A percentile compares a stretch with the other conserved stretches of the same genome.
Conservation (phyloP, 2,797 vertebrate species). For the Euthynnus affinis region DNA sequence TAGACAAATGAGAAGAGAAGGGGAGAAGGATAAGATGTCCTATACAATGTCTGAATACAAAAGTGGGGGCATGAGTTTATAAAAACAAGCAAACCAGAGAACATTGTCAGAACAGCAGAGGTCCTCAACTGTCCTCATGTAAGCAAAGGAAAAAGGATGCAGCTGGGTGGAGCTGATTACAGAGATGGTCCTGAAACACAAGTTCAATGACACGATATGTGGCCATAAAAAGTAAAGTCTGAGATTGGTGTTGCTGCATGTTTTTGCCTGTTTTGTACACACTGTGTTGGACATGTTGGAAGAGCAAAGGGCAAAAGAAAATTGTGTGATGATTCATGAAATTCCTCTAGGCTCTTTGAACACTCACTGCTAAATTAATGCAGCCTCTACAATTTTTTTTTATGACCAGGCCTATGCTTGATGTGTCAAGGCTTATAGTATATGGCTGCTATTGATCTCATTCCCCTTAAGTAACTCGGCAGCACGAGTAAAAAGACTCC, state of each 20-base stretch:
- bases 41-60: conserved; percentile 63
- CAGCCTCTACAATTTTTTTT: conserved; percentile 6
- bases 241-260: background rate
- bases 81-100: conserved; percentile 47
- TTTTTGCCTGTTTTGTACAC: background rate
- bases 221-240: background rate
- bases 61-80: conserved; percentile 52
- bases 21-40: conserved; percentile 55
- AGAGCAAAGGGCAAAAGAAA: background rate
- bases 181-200: conserved; percentile 5
- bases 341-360: background rate
- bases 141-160: background rate
- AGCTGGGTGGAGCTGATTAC: conserved; percentile 7
- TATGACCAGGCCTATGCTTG: background rate
- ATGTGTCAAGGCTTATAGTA: background rate
- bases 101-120: background rate
- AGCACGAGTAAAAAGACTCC: conserved; percentile 35
- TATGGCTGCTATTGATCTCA: conserved; percentile 30
- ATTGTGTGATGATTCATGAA: background rate
- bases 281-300: background rate
- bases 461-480: conserved; percentile 49
- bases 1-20: conserved; percentile 66
- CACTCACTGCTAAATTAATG: background rate
- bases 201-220: background rate
- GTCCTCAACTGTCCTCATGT: conserved; percentile 1